phyloP scores from a whole-genome alignment of 2,888 invertebrate genomes.

The Stenurella melanura region DNA sequence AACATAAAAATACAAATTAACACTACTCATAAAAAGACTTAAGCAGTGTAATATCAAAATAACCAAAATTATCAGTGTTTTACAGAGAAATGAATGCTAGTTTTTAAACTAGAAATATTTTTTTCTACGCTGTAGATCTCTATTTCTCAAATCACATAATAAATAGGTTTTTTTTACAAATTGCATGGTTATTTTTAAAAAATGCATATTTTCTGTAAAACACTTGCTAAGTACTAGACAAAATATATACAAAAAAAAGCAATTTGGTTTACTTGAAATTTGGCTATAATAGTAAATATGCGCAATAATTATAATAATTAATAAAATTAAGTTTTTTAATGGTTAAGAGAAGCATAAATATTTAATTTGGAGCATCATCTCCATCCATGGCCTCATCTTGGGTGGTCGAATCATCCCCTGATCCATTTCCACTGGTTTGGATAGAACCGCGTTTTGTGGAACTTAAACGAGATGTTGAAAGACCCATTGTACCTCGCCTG shows the following conservation, averaged over 20 bases:
- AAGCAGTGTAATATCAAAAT: slow-evolving; percentile 37
- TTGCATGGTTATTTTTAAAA: slow-evolving; percentile 40
- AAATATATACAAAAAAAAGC: slow-evolving; percentile 61
- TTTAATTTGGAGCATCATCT: slow-evolving; percentile 78
- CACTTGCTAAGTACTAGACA: slow-evolving; percentile 63
- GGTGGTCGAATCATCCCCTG: slow-evolving; percentile 85
- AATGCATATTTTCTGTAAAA: slow-evolving; percentile 54
- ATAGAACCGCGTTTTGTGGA: slow-evolving; percentile 82
- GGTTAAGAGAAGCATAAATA: slow-evolving; percentile 39
- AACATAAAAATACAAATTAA: slow-evolving; percentile 44
- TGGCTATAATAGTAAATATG: slow-evolving; percentile 47
- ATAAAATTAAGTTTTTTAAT: slow-evolving; percentile 42
- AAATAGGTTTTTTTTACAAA: slow-evolving; percentile 44
- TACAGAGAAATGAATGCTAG: slow-evolving; percentile 31
- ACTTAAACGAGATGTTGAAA: slow-evolving; percentile 79
- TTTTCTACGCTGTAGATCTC: slow-evolving; percentile 28
- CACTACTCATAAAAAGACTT: slow-evolving; percentile 36
- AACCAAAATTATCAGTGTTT: slow-evolving; percentile 27
- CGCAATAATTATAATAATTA: slow-evolving; percentile 35
- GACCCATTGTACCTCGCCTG: slow-evolving; percentile 74
- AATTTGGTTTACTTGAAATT: slow-evolving; percentile 53
- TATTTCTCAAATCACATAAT: slow-evolving; percentile 28
- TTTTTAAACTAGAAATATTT: slow-evolving; percentile 14
- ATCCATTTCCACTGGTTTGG: slow-evolving; percentile 77
- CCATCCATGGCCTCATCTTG: slow-evolving; percentile 87